Conservation (phyloP, 2,113 vertebrate genomes). For the Corydoras sp. region DNA sequence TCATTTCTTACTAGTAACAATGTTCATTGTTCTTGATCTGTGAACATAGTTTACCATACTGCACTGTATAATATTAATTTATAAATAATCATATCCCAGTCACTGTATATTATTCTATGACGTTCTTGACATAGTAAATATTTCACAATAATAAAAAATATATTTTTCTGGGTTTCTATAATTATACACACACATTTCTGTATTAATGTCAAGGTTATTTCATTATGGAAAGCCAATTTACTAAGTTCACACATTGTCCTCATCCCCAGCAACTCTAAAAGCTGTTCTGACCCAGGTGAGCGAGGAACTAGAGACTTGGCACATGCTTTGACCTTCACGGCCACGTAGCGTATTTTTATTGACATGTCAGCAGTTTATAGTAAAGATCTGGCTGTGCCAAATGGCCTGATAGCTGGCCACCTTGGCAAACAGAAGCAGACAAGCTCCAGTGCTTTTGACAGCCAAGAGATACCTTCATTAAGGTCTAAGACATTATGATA, state of each 20-base stretch:
- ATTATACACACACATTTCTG: neutral
- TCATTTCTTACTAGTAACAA: too few species aligned
- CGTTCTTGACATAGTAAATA: too few species aligned
- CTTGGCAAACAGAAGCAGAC: conserved; percentile 71
- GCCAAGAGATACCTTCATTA: conserved; percentile 62
- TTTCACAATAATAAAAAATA: too few species aligned
- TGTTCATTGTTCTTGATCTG: too few species aligned
- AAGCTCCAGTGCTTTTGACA: conserved; percentile 59
- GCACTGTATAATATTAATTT: too few species aligned
- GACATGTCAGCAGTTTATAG: conserved; percentile 41
- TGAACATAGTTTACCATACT: too few species aligned
- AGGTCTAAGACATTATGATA: conserved; percentile 32
- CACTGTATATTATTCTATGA: too few species aligned
- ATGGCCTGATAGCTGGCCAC: conserved; percentile 57
- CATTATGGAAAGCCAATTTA: too few species aligned
- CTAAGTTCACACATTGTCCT: neutral
- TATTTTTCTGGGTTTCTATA: neutral
- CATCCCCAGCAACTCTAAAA: neutral
- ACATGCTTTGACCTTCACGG: conserved; percentile 62
- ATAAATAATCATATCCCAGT: too few species aligned
- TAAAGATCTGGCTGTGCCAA: conserved; percentile 32
- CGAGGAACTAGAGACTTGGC: conserved; percentile 28
- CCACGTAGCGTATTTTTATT: conserved; percentile 32
- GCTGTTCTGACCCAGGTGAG: conserved; percentile 9
- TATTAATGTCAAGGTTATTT: too few species aligned